These are phyloP conservation scores for Takifugu bimaculatus DNA, from an alignment of 2,113 vertebrate species.

Conservation along the genomic window DNA sequence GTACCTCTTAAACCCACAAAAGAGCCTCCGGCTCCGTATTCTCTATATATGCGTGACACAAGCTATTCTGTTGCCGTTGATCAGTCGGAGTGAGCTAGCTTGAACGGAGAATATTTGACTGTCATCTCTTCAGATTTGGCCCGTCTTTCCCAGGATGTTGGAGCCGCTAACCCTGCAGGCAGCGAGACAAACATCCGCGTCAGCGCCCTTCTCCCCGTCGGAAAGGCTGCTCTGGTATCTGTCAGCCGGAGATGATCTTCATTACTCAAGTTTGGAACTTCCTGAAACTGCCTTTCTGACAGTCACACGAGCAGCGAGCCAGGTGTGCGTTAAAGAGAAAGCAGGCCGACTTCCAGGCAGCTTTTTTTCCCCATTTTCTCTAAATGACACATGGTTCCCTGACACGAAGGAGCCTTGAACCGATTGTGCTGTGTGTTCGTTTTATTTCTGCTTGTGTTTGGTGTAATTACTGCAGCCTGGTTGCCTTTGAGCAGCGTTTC, in stretches of 20 bases:
- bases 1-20: no score
- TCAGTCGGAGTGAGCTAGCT: no score
- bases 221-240: slow-evolving; percentile 4
- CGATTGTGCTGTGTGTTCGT: no score
- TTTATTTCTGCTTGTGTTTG: no score
- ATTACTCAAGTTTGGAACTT: slow-evolving; percentile 11
- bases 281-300: slow-evolving; percentile 18
- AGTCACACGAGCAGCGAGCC: slow-evolving; percentile 5
- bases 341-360: slow-evolving; percentile 14
- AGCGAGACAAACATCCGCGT: not conserved
- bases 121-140: not conserved
- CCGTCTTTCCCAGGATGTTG: slow-evolving; percentile 12
- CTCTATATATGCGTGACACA: no score
- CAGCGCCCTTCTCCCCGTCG: not conserved
- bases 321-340: slow-evolving; percentile 3
- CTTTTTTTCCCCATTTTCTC: not conserved
- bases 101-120: not conserved
- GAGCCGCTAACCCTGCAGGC: slow-evolving; percentile 13
- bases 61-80: no score
- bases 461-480: no score
- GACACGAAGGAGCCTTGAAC: no score
- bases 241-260: slow-evolving; percentile 16
- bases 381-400: slow-evolving; percentile 3
- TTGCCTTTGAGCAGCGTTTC: no score
- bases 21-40: no score